Evolutionary conservation across 2,113 vertebrate genomes (phyloP).

Genomic region (Mus pahari): DNA sequence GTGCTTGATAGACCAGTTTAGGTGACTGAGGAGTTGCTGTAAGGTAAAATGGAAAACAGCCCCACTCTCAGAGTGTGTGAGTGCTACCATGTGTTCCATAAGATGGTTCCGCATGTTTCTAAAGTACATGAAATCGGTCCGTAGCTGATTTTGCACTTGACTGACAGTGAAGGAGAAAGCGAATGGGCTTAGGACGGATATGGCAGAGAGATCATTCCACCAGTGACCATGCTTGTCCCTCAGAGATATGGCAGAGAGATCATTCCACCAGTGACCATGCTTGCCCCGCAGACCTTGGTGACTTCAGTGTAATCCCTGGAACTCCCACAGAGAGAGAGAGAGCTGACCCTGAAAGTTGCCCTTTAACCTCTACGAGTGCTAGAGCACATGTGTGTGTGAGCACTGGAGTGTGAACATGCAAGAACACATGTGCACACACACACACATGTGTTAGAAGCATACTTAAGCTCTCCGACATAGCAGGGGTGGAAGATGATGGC

Average conservation of each 20-base stretch:
- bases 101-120: not conserved
- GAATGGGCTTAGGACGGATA: not conserved
- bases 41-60: not conserved
- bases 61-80: not conserved
- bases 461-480: not conserved
- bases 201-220: not conserved
- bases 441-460: not conserved
- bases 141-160: not conserved
- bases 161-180: not conserved
- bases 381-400: not conserved
- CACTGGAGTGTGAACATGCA: not conserved
- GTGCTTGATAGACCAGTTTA: not conserved
- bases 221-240: too few species aligned
- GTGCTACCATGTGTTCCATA: rapidly evolving
- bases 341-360: not conserved
- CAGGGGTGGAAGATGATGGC: not conserved
- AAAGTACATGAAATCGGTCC: not conserved
- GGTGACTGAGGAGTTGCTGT: not conserved
- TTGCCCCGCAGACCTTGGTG: not conserved
- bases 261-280: too few species aligned
- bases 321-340: not conserved
- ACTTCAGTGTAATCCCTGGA: not conserved
- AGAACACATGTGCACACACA: not conserved
- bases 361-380: not conserved
- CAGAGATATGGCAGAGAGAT: not conserved